Conservation (phyloP, 2,113 vertebrate genomes). For the Miniopterus natalensis region DNA sequence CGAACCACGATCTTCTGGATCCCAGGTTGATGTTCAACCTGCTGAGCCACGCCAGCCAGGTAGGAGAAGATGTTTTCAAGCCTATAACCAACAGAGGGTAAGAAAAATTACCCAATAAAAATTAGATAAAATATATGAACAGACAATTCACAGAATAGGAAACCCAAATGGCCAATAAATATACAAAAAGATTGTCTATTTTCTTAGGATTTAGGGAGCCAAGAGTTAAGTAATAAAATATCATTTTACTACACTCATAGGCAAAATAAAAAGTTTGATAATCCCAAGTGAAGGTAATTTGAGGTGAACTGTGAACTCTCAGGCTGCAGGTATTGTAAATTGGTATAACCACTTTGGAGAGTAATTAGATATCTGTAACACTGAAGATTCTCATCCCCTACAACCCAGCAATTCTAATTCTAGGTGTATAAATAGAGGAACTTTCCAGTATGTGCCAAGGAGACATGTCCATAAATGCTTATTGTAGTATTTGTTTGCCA, state of each 20-base stretch:
- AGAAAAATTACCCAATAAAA: conserved; percentile 38
- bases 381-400: background rate
- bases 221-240: background rate
- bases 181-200: background rate
- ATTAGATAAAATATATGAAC: background rate
- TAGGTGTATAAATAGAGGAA: background rate
- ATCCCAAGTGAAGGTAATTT: background rate
- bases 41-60: too few relatives aligned
- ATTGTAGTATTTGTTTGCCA: background rate
- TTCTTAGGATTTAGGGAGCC: background rate
- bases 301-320: background rate
- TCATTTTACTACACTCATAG: background rate
- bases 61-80: background rate
- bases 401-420: background rate
- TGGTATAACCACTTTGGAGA: background rate
- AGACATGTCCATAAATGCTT: background rate
- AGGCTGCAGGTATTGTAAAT: background rate
- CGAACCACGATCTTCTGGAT: too few relatives aligned
- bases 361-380: background rate
- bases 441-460: background rate
- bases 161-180: background rate
- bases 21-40: too few relatives aligned
- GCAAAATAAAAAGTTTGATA: background rate
- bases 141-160: background rate
- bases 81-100: background rate